These are phyloP conservation scores for Cepaea hortensis DNA, from an alignment of 2,888 invertebrate species.

Conservation along the genomic window DNA sequence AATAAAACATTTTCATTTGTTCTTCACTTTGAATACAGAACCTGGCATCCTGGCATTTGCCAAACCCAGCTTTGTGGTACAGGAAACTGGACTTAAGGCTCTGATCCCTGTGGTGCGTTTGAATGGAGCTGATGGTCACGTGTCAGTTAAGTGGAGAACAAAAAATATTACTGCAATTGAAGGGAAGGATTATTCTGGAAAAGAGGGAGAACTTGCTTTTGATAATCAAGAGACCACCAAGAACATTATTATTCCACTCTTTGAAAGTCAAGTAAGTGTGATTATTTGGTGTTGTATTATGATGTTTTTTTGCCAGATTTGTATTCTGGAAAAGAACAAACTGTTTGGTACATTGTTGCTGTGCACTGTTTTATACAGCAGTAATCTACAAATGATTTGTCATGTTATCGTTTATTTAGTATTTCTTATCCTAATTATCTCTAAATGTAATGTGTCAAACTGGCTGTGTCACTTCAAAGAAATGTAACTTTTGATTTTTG, in stretches of 20 bases:
- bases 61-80: constrained; percentile 79
- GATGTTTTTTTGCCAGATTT: too few species aligned
- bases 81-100: constrained; percentile 79
- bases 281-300: background rate
- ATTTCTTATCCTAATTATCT: too few species aligned
- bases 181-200: constrained; percentile 79
- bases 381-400: too few species aligned
- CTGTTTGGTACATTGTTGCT: too few species aligned
- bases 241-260: constrained; percentile 79
- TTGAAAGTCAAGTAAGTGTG: constrained; percentile 77
- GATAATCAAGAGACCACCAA: constrained; percentile 77
- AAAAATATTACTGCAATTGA: constrained; percentile 80
- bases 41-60: constrained; percentile 80
- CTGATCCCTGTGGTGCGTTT: constrained; percentile 78
- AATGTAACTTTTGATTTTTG: too few species aligned
- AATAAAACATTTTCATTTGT: background rate
- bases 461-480: too few species aligned
- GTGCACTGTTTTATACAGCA: too few species aligned
- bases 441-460: too few species aligned
- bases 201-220: constrained; percentile 77
- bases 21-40: constrained; percentile 72
- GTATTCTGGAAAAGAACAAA: too few species aligned
- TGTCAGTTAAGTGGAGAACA: constrained; percentile 79
- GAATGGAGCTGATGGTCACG: constrained; percentile 80
- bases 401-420: too few species aligned